A percentile compares a stretch with the other conserved stretches of the same genome.
These are phyloP conservation scores for Dinomys branickii DNA, from an alignment of 2,113 vertebrate species.

Conservation along the genomic window DNA sequence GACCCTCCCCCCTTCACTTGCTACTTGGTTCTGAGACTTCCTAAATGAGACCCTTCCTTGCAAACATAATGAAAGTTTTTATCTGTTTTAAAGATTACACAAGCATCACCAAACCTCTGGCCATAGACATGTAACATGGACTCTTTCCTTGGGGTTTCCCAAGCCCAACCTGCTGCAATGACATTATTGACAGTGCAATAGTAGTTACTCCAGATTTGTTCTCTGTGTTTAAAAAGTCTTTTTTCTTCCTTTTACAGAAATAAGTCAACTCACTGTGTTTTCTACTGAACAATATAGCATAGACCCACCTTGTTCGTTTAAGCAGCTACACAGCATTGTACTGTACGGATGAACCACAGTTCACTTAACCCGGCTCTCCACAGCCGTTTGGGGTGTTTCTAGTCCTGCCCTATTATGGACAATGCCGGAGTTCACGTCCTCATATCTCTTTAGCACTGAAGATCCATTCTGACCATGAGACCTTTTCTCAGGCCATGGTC, in stretches of 20 bases:
- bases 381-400: constrained; percentile 19
- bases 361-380: constrained; percentile 16
- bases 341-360: neutral
- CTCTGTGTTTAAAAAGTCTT: neutral
- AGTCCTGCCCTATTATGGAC: neutral
- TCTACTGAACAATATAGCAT: neutral
- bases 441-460: neutral
- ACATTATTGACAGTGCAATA: neutral
- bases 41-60: neutral
- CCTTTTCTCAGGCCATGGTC: neutral
- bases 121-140: neutral
- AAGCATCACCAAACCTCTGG: neutral
- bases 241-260: constrained; percentile 1
- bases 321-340: neutral
- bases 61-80: neutral
- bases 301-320: neutral
- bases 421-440: constrained; percentile 58
- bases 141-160: neutral
- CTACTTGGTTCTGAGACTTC: neutral
- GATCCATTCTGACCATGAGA: neutral
- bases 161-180: rapidly evolving
- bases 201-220: neutral
- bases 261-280: neutral
- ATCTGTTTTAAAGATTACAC: neutral
- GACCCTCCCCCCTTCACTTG: no score